These are phyloP conservation scores for Drosophila parabipectinata DNA, from an alignment of 1,140 invertebrate genomes.

Conservation along the genomic window DNA sequence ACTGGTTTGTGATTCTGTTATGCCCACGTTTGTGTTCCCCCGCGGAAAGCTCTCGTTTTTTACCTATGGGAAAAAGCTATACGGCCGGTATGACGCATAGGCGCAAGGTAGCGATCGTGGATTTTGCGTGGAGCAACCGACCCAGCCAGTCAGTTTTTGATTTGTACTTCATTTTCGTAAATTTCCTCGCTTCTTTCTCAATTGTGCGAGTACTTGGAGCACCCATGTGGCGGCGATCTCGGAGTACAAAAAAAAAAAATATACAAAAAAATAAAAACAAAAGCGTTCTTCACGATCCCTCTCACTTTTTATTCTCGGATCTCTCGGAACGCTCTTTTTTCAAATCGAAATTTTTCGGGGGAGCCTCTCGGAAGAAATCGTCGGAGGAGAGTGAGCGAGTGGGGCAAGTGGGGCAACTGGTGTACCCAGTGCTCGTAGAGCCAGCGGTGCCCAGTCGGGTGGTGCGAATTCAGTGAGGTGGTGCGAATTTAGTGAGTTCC, in stretches of 20 bases:
- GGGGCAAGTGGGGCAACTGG: slow-evolving; percentile 24
- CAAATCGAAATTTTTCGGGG: background rate
- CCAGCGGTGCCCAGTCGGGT: slow-evolving; percentile 14
- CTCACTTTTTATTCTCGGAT: slow-evolving; percentile 30
- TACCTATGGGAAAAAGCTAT: slow-evolving; percentile 57
- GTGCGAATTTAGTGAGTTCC: slow-evolving; percentile 66
- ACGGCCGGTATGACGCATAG: slow-evolving; percentile 65
- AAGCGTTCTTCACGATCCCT: slow-evolving; percentile 25
- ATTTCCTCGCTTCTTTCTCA: slow-evolving; percentile 18
- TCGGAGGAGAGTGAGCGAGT: slow-evolving; percentile 2
- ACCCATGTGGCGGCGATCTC: slow-evolving; percentile 28
- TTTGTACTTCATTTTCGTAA: slow-evolving; percentile 61
- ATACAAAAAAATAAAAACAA: slow-evolving; percentile 29
- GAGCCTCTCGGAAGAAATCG: slow-evolving; percentile 8
- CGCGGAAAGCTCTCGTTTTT: slow-evolving; percentile 26
- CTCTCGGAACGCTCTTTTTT: slow-evolving; percentile 28
- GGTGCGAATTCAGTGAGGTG: slow-evolving; percentile 3
- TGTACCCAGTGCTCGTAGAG: slow-evolving; percentile 18
- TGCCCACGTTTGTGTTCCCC: background rate
- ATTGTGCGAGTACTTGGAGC: slow-evolving; percentile 13
- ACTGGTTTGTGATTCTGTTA: slow-evolving; percentile 33
- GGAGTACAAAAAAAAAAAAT: slow-evolving; percentile 22
- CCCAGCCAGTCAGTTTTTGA: slow-evolving; percentile 44
- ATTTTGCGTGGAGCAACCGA: slow-evolving; percentile 47
- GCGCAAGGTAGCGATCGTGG: slow-evolving; percentile 43